Percentiles rank a stretch among this genome's conserved stretches.
Conservation (phyloP, 2,113 vertebrate species). For the Gnathonemus echidnorhynchus region DNA sequence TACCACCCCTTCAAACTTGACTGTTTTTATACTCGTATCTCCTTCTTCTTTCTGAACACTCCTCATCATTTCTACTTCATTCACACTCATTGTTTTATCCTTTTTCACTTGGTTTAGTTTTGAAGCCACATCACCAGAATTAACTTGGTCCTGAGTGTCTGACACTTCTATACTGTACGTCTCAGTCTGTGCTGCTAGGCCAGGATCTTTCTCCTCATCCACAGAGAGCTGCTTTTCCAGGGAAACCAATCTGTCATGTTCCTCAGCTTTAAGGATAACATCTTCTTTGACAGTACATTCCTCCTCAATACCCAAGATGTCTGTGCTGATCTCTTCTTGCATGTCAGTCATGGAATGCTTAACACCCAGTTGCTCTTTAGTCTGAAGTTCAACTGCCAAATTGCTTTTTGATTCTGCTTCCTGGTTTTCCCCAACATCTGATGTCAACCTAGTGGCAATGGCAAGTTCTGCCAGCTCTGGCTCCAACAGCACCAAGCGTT, state of each 20-base stretch:
- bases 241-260: neutral
- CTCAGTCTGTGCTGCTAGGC: neutral
- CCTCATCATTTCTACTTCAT: neutral
- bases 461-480: constrained; percentile 52
- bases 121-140: neutral
- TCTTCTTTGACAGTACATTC: constrained; percentile 4
- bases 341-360: neutral
- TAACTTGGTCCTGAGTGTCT: neutral
- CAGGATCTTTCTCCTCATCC: neutral
- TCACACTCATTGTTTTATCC: neutral
- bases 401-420: neutral
- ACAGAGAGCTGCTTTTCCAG: neutral
- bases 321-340: constrained; percentile 18
- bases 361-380: neutral
- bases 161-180: neutral
- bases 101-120: neutral
- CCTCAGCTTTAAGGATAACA: constrained; percentile 1
- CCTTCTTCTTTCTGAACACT: neutral
- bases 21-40: constrained; percentile 18
- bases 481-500: constrained; percentile 74
- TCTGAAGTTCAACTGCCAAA: neutral
- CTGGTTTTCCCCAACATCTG: constrained; percentile 1
- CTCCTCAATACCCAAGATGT: constrained; percentile 9
- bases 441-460: constrained; percentile 24
- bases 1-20: neutral